A percentile compares a stretch with the other conserved stretches of the same genome.
phyloP scores from a whole-genome alignment of 2,797 vertebrate genomes.

The Gorsachius magnificus region DNA sequence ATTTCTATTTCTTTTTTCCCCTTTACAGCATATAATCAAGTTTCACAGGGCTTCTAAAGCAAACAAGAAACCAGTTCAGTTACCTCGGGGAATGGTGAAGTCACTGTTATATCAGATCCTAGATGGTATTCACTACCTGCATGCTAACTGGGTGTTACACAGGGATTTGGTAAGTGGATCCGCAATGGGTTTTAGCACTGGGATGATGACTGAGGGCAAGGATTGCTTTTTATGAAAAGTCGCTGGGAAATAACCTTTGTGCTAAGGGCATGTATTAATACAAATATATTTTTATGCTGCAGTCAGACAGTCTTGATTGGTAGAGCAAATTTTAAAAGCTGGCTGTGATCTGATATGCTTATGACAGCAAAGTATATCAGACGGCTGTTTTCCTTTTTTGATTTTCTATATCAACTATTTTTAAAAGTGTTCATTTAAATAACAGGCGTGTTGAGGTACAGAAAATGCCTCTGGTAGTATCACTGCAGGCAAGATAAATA shows the following conservation, averaged over 20 bases:
- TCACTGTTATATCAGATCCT: conserved; percentile 99
- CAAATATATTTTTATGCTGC: neutral
- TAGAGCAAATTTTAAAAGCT: neutral
- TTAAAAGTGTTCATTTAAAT: conserved; percentile 13
- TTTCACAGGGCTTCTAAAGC: conserved; percentile 99
- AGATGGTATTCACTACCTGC: conserved; percentile 99
- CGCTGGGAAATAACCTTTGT: neutral
- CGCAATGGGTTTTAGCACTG: conserved; percentile 42
- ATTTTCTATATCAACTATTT: conserved; percentile 23
- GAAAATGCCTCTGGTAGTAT: conserved; percentile 24
- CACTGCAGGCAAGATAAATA: conserved; percentile 42
- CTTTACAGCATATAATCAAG: conserved; percentile 97
- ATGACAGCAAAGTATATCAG: neutral
- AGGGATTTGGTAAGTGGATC: conserved; percentile 95
- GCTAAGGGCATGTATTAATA: neutral
- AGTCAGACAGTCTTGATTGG: neutral
- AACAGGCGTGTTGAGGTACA: neutral
- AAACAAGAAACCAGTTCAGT: conserved; percentile 99
- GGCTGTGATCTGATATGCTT: neutral
- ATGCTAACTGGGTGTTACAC: conserved; percentile 99
- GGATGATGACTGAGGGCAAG: neutral
- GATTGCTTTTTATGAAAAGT: neutral
- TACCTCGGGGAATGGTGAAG: conserved; percentile 99
- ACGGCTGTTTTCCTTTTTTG: neutral
- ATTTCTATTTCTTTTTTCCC: conserved; percentile 51